Percentiles rank a stretch among this genome's conserved stretches.
These are phyloP conservation scores for Myotis daubentonii DNA, from an alignment of 2,797 vertebrate species.

Conservation along the genomic window DNA sequence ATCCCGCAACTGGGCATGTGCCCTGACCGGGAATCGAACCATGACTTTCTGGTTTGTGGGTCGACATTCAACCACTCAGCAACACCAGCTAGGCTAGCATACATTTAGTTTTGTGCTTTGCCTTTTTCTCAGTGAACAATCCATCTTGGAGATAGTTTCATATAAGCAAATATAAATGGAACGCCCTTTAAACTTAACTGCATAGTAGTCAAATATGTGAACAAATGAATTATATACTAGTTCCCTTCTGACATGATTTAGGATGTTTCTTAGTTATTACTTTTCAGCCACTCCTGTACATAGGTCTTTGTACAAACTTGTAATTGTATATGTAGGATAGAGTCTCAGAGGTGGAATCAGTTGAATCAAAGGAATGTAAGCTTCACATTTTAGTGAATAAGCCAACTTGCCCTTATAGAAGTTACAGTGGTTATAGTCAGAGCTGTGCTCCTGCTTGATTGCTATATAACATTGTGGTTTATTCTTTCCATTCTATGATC, in stretches of 20 bases:
- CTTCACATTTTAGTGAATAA: conserved; percentile 21
- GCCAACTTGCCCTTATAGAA: background rate
- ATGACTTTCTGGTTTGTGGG: no score
- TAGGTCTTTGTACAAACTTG: background rate
- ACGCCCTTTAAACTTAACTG: background rate
- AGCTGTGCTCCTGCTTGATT: background rate
- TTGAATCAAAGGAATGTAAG: background rate
- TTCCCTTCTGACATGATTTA: background rate
- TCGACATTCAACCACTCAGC: no score
- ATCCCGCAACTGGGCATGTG: no score
- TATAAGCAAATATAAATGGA: background rate
- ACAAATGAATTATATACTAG: background rate
- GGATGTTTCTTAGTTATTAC: background rate
- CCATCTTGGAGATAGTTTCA: background rate
- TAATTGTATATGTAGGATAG: background rate
- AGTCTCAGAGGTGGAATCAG: background rate
- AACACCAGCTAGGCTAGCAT: no score
- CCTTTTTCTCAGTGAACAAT: background rate
- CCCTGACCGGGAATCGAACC: no score
- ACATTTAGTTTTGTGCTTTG: background rate
- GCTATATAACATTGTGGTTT: background rate
- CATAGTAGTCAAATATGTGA: background rate
- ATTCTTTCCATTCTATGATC: background rate
- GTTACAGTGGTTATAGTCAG: background rate
- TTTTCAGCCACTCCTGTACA: background rate